Evolutionary conservation across 2,113 vertebrate species (phyloP).

Genomic region (Cranoglanis bouderius): DNA sequence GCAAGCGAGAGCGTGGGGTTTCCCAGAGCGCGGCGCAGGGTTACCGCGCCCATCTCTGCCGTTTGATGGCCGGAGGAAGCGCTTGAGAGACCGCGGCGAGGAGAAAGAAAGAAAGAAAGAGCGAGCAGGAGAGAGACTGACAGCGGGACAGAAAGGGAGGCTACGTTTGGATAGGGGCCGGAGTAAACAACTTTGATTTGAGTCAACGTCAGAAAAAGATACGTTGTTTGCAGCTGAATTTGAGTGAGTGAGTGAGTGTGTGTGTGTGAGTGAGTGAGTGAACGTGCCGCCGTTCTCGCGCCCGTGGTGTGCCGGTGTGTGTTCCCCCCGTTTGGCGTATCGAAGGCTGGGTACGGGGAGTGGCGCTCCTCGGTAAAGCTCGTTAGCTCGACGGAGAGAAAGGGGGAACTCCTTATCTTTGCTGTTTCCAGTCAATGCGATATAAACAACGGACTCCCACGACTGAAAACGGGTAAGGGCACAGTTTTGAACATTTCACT

Average conservation of each 20-base stretch:
- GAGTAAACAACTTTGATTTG: conserved; percentile 37
- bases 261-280: not conserved
- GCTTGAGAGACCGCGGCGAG: conserved; percentile 69
- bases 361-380: conserved; percentile 75
- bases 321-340: conserved; percentile 65
- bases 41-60: conserved; percentile 83
- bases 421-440: conserved; percentile 77
- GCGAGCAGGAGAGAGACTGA: conserved; percentile 55
- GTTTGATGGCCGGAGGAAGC: conserved; percentile 80
- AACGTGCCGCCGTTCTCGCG: conserved; percentile 61
- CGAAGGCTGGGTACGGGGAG: conserved; percentile 78
- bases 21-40: conserved; percentile 78
- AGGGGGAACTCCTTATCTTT: conserved; percentile 56
- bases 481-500: not conserved
- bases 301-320: conserved; percentile 73
- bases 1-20: conserved; percentile 77
- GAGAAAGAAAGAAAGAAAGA: conserved; percentile 69
- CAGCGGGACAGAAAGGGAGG: conserved; percentile 68
- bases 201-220: not conserved
- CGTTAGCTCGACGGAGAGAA: conserved; percentile 68
- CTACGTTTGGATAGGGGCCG: conserved; percentile 59
- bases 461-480: conserved; percentile 75
- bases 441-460: conserved; percentile 71
- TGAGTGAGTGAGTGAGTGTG: not conserved
- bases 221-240: conserved; percentile 30